A percentile compares a stretch with the other conserved stretches of the same genome.
Evolutionary conservation across 2,888 invertebrate species (phyloP).

Genomic region (Linnaemya vulpina): DNA sequence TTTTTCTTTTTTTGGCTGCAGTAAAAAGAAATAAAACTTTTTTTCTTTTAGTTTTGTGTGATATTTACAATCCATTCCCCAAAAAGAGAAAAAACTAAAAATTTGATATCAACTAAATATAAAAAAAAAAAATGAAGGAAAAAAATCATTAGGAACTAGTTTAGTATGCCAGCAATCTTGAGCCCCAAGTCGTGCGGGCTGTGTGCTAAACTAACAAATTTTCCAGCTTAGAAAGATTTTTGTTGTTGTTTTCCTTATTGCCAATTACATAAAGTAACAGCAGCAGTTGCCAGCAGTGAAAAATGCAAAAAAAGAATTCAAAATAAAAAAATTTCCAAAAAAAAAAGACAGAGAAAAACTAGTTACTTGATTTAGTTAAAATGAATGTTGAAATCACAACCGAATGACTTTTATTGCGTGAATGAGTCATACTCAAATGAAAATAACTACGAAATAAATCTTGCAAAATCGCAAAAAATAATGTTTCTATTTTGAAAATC

Average conservation of each 20-base stretch:
- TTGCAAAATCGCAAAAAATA: slow-evolving; percentile 26
- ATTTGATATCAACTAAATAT: slow-evolving; percentile 55
- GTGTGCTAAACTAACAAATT: slow-evolving; percentile 62
- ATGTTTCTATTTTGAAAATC: slow-evolving; percentile 27
- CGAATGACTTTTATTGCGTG: slow-evolving; percentile 72
- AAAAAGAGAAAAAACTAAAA: slow-evolving; percentile 45
- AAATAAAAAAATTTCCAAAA: slow-evolving; percentile 30
- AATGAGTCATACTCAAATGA: slow-evolving; percentile 66
- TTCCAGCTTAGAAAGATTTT: slow-evolving; percentile 63
- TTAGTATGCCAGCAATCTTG: slow-evolving; percentile 64
- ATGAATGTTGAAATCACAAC: slow-evolving; percentile 71
- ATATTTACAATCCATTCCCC: slow-evolving; percentile 62
- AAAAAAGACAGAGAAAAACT: slow-evolving; percentile 67
- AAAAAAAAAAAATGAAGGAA: not conserved
- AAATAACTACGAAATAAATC: slow-evolving; percentile 51
- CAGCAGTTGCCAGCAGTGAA: slow-evolving; percentile 25
- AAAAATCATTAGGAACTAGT: slow-evolving; percentile 61
- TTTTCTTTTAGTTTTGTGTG: slow-evolving; percentile 56
- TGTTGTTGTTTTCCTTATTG: slow-evolving; percentile 29
- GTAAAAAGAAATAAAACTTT: slow-evolving; percentile 21
- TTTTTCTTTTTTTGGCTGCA: too few relatives aligned
- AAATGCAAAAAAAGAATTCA: slow-evolving; percentile 23
- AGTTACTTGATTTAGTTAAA: slow-evolving; percentile 71
- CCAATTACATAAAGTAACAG: slow-evolving; percentile 61
- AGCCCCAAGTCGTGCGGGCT: slow-evolving; percentile 49